Base-by-base conservation (phyloP, 2,888 invertebrate genomes). In the Leptopilina myrica region DNA sequence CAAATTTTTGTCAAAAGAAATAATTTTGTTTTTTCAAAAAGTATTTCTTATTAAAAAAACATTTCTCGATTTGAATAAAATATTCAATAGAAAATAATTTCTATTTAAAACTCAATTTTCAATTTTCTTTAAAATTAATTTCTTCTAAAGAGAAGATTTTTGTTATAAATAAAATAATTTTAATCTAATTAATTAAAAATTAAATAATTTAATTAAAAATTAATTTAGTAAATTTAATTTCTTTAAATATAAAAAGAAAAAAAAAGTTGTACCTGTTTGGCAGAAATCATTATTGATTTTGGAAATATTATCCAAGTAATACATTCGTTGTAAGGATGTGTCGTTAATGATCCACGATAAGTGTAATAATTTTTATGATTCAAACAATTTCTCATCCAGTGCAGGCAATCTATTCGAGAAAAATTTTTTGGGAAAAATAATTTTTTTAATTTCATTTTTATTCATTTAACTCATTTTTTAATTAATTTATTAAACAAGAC, bases 291-390 rank as follows among this genome's bases (percentile, higher is more conserved):
- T 73, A 87, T 84, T 8, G 84, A 73, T 4, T 84, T 76, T 9
- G 90, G 90, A 79, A 89, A 89, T 20, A 90, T 80, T 1, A 90
- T 89, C 87, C 87, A 90, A 0, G 82, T 86, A 6, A 76, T 86
- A 49, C 89, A 88, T 77, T 88, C 88, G 2, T 84, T 81, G 67
- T 79, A 76, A 6, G 82, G 77, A 33, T 49, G 43, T 6, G 14
- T 4, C 67, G 87, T 85, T 53, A 84, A 86, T 0, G 89, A 88
- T 43, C 90, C 90, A 8, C 81, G 59, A 67, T 90, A 90, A 14
- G 85, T 84, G 53, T 89, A 90, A 78, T 90, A 90, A 33, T 59
- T 33, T 0, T 49, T 14, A 33, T 33, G 20, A n/a, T 12, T 5
- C 14, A 69, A 56, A 9, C 69, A 69, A 53, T 26, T 53, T 2